These are phyloP conservation scores for Dioctria linearis DNA, from an alignment of 2,888 invertebrate species.

Conservation along the genomic window DNA sequence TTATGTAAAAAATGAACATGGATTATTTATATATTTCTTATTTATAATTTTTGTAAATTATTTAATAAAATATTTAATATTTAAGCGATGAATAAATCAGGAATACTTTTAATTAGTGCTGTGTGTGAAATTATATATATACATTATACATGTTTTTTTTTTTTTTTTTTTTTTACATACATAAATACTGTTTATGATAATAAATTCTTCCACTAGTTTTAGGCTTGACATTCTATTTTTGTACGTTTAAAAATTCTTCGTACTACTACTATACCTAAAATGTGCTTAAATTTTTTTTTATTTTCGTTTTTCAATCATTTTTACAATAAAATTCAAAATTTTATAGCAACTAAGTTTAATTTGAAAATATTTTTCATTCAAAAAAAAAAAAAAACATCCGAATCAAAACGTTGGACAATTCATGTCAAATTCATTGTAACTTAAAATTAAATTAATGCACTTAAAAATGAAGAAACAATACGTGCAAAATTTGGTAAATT, in stretches of 20 bases:
- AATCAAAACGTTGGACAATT: not conserved
- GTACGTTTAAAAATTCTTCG: not conserved
- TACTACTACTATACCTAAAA: constrained; percentile 3
- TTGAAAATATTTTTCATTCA: not conserved
- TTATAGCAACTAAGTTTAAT: constrained; percentile 29
- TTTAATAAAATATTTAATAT: constrained; percentile 48
- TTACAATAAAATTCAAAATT: constrained; percentile 48
- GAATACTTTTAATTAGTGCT: constrained; percentile 47
- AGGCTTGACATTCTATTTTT: constrained; percentile 19
- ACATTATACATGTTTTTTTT: constrained; percentile 23
- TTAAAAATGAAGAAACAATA: not conserved
- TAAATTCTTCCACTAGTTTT: constrained; percentile 46
- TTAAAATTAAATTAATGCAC: constrained; percentile 26
- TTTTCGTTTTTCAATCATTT: constrained; percentile 15
- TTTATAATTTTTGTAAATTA: constrained; percentile 50
- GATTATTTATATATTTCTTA: constrained; percentile 45
- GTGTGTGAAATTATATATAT: constrained; percentile 37
- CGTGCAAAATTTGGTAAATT: too few species aligned
- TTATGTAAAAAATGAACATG: constrained; percentile 30
- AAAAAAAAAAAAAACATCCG: not conserved
- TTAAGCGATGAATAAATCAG: constrained; percentile 36
- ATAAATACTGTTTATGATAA: constrained; percentile 26
- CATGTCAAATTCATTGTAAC: not conserved
- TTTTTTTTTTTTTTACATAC: constrained; percentile 29
- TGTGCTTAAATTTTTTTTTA: constrained; percentile 48